phyloP scores from a whole-genome alignment of 2,113 vertebrate genomes.

The human region DNA sequence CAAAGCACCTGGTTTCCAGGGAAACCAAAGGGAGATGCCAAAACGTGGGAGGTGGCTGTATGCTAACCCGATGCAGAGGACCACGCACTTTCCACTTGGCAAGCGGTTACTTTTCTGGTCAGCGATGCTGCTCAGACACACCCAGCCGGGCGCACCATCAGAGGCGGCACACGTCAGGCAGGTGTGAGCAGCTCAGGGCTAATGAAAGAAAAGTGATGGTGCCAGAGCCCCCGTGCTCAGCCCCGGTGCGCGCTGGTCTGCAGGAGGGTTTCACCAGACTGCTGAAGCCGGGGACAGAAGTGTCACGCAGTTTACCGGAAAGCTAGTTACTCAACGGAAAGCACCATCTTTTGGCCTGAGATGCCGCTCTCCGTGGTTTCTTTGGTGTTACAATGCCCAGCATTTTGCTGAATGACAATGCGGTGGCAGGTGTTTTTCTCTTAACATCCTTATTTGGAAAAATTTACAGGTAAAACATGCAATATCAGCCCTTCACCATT shows the following conservation, averaged over 20 bases:
- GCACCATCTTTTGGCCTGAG: not conserved
- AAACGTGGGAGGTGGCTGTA: fast-evolving
- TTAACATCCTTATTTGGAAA: not conserved
- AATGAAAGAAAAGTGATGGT: fast-evolving
- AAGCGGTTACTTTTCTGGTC: not conserved
- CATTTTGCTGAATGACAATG: fast-evolving
- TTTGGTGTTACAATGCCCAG: not conserved
- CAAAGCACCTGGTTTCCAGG: not conserved
- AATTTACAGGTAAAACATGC: too few relatives aligned
- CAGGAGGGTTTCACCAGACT: fast-evolving
- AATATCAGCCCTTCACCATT: fast-evolving
- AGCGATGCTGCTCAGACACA: not conserved
- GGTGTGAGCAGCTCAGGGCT: fast-evolving
- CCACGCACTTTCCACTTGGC: not conserved
- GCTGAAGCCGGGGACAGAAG: fast-evolving
- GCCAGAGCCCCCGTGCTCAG: not conserved
- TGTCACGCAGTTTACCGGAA: fast-evolving
- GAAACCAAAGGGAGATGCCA: not conserved
- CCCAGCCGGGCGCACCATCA: fast-evolving
- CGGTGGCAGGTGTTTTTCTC: not conserved
- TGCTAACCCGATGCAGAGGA: fast-evolving
- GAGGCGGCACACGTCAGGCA: not conserved
- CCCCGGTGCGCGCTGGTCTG: fast-evolving
- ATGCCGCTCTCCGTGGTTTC: fast-evolving
- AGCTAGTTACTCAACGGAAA: fast-evolving